These are phyloP conservation scores for Syrphus vitripennis DNA, from an alignment of 2,888 invertebrate genomes.

Conservation along the genomic window DNA sequence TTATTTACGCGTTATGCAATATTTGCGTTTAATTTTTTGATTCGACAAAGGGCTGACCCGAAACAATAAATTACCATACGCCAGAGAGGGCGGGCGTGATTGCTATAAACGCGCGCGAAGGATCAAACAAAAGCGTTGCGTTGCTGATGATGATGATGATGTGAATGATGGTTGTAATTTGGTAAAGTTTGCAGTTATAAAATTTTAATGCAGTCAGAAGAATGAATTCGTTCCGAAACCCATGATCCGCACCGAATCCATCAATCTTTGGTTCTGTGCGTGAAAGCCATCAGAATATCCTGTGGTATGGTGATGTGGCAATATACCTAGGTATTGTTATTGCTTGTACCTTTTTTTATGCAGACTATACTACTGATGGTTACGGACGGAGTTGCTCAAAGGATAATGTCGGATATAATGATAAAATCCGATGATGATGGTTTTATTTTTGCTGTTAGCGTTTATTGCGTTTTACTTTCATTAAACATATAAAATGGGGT, in stretches of 20 bases:
- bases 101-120: neutral
- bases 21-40: constrained; percentile 60
- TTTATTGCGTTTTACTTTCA: constrained; percentile 60
- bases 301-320: neutral
- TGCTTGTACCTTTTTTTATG: no score
- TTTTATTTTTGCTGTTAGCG: constrained; percentile 30
- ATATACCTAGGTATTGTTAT: constrained; percentile 4
- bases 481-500: constrained; percentile 39
- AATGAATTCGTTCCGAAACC: constrained; percentile 39
- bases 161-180: constrained; percentile 36
- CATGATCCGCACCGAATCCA: constrained; percentile 42
- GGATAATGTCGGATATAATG: constrained; percentile 60
- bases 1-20: constrained; percentile 51
- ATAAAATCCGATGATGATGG: constrained; percentile 44
- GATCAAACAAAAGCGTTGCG: neutral
- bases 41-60: constrained; percentile 52
- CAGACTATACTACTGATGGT: no score
- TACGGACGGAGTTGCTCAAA: constrained; percentile 44
- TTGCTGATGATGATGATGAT: no score
- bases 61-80: constrained; percentile 49
- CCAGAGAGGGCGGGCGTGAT: neutral
- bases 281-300: neutral
- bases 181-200: constrained; percentile 53
- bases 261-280: constrained; percentile 27
- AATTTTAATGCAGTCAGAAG: constrained; percentile 51